Percentiles rank a stretch among this genome's conserved stretches.
phyloP scores from a whole-genome alignment of 2,888 invertebrate genomes.

The Orthosia gracilis region DNA sequence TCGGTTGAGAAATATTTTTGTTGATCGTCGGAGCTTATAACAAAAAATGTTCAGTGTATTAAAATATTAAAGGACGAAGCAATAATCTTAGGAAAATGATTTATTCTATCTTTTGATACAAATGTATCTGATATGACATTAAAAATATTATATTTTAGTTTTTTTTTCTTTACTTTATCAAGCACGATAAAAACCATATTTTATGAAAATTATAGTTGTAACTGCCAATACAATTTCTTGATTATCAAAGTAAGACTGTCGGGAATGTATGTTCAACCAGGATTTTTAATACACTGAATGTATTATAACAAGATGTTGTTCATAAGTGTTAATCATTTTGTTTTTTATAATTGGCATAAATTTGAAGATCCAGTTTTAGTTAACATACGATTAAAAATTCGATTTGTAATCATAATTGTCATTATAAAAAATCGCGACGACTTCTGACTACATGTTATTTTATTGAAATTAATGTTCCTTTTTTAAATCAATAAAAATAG shows the following conservation, averaged over 20 bases:
- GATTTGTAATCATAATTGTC: constrained; percentile 73
- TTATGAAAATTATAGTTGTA: constrained; percentile 46
- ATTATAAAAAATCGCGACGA: constrained; percentile 81
- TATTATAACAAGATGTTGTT: constrained; percentile 63
- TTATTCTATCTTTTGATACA: constrained; percentile 49
- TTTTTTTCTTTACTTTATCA: constrained; percentile 46
- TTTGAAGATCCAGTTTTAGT: constrained; percentile 68
- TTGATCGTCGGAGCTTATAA: constrained; percentile 48
- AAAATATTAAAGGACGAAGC: constrained; percentile 51
- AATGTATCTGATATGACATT: constrained; percentile 54
- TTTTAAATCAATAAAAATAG: constrained; percentile 9
- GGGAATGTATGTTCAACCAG: constrained; percentile 18
- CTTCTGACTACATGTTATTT: constrained; percentile 86
- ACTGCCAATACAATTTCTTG: constrained; percentile 33
- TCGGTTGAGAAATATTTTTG: constrained; percentile 43
- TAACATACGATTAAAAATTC: constrained; percentile 67
- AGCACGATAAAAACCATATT: constrained; percentile 57
- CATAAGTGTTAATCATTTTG: constrained; percentile 70
- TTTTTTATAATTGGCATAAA: constrained; percentile 66
- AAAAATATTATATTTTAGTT: constrained; percentile 48
- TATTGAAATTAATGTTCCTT: constrained; percentile 72
- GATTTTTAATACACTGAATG: constrained; percentile 66
- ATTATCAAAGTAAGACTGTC: constrained; percentile 31
- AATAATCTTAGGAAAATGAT: constrained; percentile 34
- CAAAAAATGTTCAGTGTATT: constrained; percentile 66